Evolutionary conservation across 2,113 vertebrate species (phyloP), one percentile per base, ranked within the genome.

Genomic region (Apistogramma diplotaenia): DNA sequence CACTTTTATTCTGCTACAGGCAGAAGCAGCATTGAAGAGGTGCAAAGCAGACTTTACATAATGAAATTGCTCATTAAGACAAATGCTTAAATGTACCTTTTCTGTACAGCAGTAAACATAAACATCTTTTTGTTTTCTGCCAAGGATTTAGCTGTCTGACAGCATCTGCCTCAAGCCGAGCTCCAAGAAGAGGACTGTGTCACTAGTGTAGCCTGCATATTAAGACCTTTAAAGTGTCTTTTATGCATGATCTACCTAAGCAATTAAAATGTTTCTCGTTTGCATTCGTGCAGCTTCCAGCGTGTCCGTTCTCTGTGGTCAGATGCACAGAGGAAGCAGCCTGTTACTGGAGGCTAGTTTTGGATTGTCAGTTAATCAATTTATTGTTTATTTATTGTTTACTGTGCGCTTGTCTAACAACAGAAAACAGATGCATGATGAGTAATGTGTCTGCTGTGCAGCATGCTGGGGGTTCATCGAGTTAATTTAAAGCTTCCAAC

Each of bases 81-180:
- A 60, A 33, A 74, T 13, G 67, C 46, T 37, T 33, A 73, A 77
- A 74, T 61, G 56, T 25, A 16, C 16, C 9, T 33, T 74, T 53
- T 23, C 13, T 58, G 11, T 60, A 58, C 13, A 10, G 5, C 57
- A 33, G 55, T 43, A 74, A 43, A 46, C 15, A 1, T 54, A 58
- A 67, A 70, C 49, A 76, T 76, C 59, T 18, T 72, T 19, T 76
- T 62, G 5, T 83, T 87, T 60, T 67, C 75, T 60, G 70, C 15
- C 5, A 2, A 58, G 46, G 58, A 80, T 87, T 71, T 58, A 56
- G 23, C 65, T 55, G 11, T 76, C 78, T 43, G 40, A 74, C 78
- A 71, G 75, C 86, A 84, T 78, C 76, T 74, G 73, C 76, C 81
- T 35, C 43, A 80, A 76, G 67, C 81, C 57, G 62, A 53, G 79